Evolutionary conservation across 2,797 vertebrate genomes (phyloP).

Genomic region (Discoglossus pictus): DNA sequence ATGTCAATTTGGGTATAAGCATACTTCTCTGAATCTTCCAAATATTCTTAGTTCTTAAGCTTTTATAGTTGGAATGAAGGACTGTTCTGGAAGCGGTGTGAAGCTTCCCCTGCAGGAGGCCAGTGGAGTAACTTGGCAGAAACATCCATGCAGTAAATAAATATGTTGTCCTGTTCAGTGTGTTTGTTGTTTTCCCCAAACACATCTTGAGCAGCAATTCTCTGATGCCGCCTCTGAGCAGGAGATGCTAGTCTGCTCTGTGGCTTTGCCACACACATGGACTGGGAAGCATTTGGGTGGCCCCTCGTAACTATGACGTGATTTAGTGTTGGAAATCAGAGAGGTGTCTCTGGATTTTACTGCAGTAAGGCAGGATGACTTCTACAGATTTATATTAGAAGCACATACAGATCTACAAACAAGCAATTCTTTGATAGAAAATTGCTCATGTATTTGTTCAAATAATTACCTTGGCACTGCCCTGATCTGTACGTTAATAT

Average conservation of each 20-base stretch:
- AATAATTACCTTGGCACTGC: slow-evolving; percentile 10
- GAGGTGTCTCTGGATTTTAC: slow-evolving; percentile 36
- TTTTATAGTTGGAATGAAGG: too few relatives aligned
- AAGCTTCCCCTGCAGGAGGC: too few relatives aligned
- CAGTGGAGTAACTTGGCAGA: too few relatives aligned
- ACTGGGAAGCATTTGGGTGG: slow-evolving; percentile 35
- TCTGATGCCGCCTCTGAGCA: not conserved
- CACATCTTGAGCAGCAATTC: not conserved
- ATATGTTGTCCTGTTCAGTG: slow-evolving; percentile 22
- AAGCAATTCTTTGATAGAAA: slow-evolving; percentile 28
- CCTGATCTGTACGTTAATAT: slow-evolving; percentile 4
- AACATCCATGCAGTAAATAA: slow-evolving; percentile 3
- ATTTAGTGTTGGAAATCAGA: slow-evolving; percentile 6
- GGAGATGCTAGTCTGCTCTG: slow-evolving; percentile 20
- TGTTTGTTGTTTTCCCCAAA: not conserved
- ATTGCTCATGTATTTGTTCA: slow-evolving; percentile 1
- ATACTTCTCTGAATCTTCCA: too few relatives aligned
- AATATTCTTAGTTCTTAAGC: too few relatives aligned
- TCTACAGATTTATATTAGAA: slow-evolving; percentile 20
- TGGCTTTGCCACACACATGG: slow-evolving; percentile 43
- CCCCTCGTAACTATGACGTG: slow-evolving; percentile 16
- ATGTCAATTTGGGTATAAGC: too few relatives aligned
- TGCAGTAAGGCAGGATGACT: slow-evolving; percentile 18
- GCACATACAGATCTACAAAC: slow-evolving; percentile 17
- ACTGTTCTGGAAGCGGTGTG: too few relatives aligned